phyloP scores from a whole-genome alignment of 2,888 invertebrate genomes.

The Chorisops tibialis region DNA sequence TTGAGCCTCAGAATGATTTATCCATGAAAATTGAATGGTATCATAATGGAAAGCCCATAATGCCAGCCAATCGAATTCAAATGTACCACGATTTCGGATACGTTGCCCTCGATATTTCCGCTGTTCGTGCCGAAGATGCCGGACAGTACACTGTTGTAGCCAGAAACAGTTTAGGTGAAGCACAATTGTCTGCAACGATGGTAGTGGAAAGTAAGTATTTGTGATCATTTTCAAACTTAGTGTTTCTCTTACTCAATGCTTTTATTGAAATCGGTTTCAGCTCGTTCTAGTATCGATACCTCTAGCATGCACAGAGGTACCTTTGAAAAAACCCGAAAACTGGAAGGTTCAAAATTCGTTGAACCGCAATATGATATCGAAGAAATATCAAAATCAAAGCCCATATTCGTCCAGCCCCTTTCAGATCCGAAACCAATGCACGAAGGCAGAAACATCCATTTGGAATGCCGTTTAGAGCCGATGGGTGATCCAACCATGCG shows the following conservation, averaged over 20 bases:
- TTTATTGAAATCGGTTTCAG: slow-evolving; percentile 53
- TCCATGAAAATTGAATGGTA: slow-evolving; percentile 95
- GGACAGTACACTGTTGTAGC: slow-evolving; percentile 93
- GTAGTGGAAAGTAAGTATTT: slow-evolving; percentile 79
- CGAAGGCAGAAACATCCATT: slow-evolving; percentile 86
- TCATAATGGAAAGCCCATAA: slow-evolving; percentile 89
- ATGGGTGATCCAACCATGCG: slow-evolving; percentile 96
- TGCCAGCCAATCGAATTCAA: slow-evolving; percentile 85
- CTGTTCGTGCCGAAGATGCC: slow-evolving; percentile 87
- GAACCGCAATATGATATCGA: slow-evolving; percentile 88
- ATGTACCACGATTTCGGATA: slow-evolving; percentile 96
- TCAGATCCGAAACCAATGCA: slow-evolving; percentile 80
- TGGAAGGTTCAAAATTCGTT: slow-evolving; percentile 81
- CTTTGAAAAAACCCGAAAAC: slow-evolving; percentile 80
- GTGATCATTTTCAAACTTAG: slow-evolving; percentile 7
- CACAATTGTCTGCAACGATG: slow-evolving; percentile 79
- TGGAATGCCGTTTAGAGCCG: slow-evolving; percentile 88
- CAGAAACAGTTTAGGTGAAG: slow-evolving; percentile 86
- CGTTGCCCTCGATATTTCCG: slow-evolving; percentile 90
- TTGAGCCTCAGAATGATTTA: slow-evolving; percentile 92
- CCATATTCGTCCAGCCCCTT: slow-evolving; percentile 87
- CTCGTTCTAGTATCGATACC: slow-evolving; percentile 84
- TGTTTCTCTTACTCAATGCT: neutral
- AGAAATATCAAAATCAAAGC: slow-evolving; percentile 90
- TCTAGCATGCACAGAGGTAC: slow-evolving; percentile 85